phyloP scores from a whole-genome alignment of 2,797 vertebrate genomes.

The Threskiornis aethiopicus region DNA sequence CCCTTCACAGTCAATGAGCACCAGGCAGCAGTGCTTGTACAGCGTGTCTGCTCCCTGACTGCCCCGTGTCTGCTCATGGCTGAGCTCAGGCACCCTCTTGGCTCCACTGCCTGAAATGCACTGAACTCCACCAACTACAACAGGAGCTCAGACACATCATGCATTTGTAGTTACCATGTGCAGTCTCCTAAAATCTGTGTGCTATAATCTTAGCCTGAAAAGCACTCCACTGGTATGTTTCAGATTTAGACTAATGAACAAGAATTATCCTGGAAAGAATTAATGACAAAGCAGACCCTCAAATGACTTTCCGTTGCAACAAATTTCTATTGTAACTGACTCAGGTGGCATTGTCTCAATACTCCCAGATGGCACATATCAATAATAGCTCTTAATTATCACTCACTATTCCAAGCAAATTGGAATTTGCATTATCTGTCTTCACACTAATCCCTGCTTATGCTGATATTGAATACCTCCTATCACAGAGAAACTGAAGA shows the following conservation, averaged over 20 bases:
- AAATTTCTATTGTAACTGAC: background rate
- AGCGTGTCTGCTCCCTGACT: accelerated
- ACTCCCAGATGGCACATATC: background rate
- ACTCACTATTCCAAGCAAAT: background rate
- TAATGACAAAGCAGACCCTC: background rate
- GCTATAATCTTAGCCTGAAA: background rate
- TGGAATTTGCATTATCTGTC: background rate
- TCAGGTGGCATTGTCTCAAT: background rate
- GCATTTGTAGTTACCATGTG: background rate
- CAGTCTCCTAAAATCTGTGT: background rate
- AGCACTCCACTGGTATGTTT: background rate
- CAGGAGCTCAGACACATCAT: background rate
- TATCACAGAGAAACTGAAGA: background rate
- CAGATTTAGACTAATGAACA: background rate
- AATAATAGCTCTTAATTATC: conserved; percentile 38
- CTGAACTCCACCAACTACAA: background rate
- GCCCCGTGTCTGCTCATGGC: accelerated
- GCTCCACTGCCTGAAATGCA: background rate
- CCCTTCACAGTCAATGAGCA: background rate
- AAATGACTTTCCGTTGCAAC: background rate
- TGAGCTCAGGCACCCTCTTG: background rate
- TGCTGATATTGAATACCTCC: background rate
- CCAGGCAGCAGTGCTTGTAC: background rate
- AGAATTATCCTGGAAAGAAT: background rate
- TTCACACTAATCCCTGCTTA: conserved; percentile 9